Evolutionary conservation across 2,888 invertebrate genomes (phyloP).

Genomic region (Zygogramma bicolorata): DNA sequence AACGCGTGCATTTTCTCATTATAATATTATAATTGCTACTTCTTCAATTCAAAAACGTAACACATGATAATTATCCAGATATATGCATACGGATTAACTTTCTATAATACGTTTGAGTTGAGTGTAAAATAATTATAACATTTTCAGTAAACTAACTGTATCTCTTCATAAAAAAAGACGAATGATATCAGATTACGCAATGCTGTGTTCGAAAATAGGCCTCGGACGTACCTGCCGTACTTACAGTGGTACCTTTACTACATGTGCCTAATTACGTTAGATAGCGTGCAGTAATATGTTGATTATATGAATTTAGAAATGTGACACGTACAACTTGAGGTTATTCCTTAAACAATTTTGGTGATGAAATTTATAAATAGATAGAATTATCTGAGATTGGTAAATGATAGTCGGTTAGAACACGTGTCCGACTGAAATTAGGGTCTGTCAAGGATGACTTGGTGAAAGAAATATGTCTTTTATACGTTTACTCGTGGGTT

Average conservation of each 20-base stretch:
- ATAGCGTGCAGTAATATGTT: constrained; percentile 7
- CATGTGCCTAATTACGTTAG: not conserved
- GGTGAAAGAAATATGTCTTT: not conserved
- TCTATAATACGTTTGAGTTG: constrained; percentile 31
- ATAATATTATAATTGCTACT: not conserved
- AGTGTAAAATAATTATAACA: constrained; percentile 39
- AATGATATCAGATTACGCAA: constrained; percentile 31
- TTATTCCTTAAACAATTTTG: not conserved
- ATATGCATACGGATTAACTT: constrained; percentile 34
- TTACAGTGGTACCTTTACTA: not conserved
- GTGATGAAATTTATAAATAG: not conserved
- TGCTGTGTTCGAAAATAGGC: constrained; percentile 29
- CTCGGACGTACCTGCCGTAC: constrained; percentile 5
- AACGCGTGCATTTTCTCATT: not conserved
- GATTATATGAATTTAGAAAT: constrained; percentile 9
- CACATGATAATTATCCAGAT: constrained; percentile 24
- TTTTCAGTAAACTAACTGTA: constrained; percentile 32
- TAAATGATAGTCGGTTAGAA: not conserved
- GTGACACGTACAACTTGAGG: constrained; percentile 1
- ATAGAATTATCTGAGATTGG: not conserved
- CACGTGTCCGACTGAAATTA: not conserved
- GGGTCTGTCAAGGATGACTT: not conserved
- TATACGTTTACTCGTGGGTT: too few species aligned
- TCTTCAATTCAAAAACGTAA: constrained; percentile 17
- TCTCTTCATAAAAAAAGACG: constrained; percentile 20